Conservation (phyloP, 2,113 vertebrate genomes). For the Sitta europaea region DNA sequence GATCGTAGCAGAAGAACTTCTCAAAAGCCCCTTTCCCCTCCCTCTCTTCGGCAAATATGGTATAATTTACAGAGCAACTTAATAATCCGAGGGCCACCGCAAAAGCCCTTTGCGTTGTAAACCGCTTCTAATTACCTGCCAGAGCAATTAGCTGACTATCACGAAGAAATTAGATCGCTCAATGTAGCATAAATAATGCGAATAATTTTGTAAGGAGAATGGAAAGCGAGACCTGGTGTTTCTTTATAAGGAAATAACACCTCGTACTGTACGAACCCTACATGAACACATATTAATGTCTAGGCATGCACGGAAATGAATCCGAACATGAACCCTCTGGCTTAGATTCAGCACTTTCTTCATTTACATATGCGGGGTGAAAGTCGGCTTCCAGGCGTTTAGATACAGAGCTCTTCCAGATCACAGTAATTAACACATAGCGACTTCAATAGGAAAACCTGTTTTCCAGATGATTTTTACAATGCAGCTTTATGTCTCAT, state of each 20-base stretch:
- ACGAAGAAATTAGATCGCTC: constrained; percentile 91
- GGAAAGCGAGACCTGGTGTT: constrained; percentile 84
- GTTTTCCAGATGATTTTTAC: constrained; percentile 87
- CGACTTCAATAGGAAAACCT: constrained; percentile 82
- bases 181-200: constrained; percentile 90
- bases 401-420: constrained; percentile 79
- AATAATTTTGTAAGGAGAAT: constrained; percentile 85
- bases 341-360: constrained; percentile 73
- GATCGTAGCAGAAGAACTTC: constrained; percentile 74
- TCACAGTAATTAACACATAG: constrained; percentile 84
- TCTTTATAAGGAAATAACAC: constrained; percentile 86
- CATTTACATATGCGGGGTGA: constrained; percentile 77
- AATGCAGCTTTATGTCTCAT: constrained; percentile 85
- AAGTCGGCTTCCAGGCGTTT: constrained; percentile 78
- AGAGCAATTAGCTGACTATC: constrained; percentile 94
- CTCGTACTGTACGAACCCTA: constrained; percentile 75
- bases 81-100: constrained; percentile 82
- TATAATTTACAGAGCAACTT: constrained; percentile 86
- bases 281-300: constrained; percentile 78
- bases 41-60: constrained; percentile 76
- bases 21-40: constrained; percentile 63
- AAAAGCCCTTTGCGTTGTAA: constrained; percentile 79
- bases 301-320: constrained; percentile 78
- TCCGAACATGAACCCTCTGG: constrained; percentile 74
- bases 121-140: constrained; percentile 88